These are phyloP conservation scores for Strix uralensis DNA, from an alignment of 2,113 vertebrate species.

Conservation along the genomic window DNA sequence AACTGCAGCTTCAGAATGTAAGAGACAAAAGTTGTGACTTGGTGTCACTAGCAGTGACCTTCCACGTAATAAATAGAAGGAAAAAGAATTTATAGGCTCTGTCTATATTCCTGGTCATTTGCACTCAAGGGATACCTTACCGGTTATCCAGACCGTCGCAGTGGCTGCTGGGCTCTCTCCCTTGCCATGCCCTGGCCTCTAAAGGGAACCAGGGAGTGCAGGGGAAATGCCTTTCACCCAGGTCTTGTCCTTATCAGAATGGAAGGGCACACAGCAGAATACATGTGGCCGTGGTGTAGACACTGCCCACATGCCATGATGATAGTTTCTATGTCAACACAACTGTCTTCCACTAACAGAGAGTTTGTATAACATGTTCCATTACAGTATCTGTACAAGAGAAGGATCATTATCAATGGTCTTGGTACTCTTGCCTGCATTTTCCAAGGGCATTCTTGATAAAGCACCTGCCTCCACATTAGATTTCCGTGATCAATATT, in stretches of 20 bases:
- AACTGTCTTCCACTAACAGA: background rate
- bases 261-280: background rate
- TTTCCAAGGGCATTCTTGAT: background rate
- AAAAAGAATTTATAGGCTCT: background rate
- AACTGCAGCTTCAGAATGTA: background rate
- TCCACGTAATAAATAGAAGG: background rate
- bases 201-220: background rate
- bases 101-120: too few species aligned
- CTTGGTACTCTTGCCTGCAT: background rate
- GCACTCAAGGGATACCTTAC: background rate
- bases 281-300: accelerated
- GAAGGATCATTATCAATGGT: background rate
- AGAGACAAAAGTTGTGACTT: background rate
- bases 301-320: accelerated
- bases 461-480: background rate
- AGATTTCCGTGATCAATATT: background rate
- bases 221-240: background rate
- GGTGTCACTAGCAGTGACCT: background rate
- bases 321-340: background rate
- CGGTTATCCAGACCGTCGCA: accelerated
- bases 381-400: background rate
- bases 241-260: background rate
- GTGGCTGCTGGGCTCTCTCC: background rate
- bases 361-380: background rate
- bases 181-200: background rate